These are phyloP conservation scores for Microcebus tavaratra DNA, from an alignment of 2,113 vertebrate species.

Conservation along the genomic window DNA sequence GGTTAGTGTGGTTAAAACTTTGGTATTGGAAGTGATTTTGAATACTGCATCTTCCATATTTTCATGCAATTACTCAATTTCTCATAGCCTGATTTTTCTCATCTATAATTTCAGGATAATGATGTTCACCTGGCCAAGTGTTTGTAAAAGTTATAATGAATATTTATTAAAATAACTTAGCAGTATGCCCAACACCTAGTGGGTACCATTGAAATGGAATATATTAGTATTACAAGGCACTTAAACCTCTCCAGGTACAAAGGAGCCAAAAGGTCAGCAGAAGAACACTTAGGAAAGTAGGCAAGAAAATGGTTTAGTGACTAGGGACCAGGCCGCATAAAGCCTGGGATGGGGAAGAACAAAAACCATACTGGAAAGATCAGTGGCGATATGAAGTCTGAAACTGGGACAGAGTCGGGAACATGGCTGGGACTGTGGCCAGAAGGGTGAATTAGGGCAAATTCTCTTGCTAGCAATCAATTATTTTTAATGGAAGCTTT, in stretches of 20 bases:
- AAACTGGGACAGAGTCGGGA: rapidly evolving
- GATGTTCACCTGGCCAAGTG: neutral
- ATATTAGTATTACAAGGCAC: neutral
- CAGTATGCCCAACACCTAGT: neutral
- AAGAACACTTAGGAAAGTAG: neutral
- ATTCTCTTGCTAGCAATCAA: neutral
- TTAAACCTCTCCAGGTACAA: neutral
- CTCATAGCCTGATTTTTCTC: neutral
- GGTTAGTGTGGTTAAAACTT: neutral
- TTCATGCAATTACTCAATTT: neutral
- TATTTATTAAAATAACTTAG: neutral
- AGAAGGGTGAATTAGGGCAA: neutral
- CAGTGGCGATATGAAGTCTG: neutral
- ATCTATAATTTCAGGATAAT: neutral
- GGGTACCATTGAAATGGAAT: neutral
- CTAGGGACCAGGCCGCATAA: neutral
- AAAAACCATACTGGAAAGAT: neutral
- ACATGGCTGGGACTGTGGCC: neutral
- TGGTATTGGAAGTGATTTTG: neutral
- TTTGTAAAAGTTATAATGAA: neutral
- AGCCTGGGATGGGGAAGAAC: neutral
- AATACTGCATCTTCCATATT: neutral
- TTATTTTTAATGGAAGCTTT: neutral
- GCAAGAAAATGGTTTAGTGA: neutral
- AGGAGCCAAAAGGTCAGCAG: neutral